These are phyloP conservation scores for Zaprionus davidi DNA, from an alignment of 1,140 invertebrate species.

Conservation along the genomic window DNA sequence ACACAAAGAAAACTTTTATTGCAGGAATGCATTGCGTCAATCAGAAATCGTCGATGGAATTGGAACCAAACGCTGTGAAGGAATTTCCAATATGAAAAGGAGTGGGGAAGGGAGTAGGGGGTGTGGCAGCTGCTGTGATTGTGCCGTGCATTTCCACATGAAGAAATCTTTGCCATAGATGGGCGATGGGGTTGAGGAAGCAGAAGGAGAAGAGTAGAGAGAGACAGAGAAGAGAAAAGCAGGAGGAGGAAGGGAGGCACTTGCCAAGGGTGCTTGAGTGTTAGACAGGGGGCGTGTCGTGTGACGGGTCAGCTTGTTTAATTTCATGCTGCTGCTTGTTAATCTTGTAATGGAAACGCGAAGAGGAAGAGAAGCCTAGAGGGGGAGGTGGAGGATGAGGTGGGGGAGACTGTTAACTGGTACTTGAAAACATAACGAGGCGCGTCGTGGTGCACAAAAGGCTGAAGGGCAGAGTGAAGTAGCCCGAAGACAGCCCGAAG, in stretches of 20 bases:
- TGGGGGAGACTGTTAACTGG: constrained; percentile 56
- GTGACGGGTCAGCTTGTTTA: constrained; percentile 69
- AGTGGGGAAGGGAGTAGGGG: constrained; percentile 11
- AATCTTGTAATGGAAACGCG: constrained; percentile 57
- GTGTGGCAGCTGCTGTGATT: constrained; percentile 20
- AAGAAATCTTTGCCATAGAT: constrained; percentile 20
- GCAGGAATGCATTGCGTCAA: constrained; percentile 41
- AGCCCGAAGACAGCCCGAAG: background rate
- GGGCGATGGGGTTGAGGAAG: background rate
- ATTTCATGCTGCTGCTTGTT: constrained; percentile 63
- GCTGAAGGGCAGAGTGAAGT: constrained; percentile 4
- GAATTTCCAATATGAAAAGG: background rate
- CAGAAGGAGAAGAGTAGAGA: background rate
- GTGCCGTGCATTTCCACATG: constrained; percentile 47
- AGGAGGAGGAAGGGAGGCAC: background rate
- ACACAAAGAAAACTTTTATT: constrained; percentile 27
- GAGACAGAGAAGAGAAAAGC: background rate
- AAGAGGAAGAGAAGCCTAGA: background rate
- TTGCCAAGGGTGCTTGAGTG: background rate
- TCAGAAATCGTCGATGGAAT: constrained; percentile 19
- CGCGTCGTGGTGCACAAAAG: background rate
- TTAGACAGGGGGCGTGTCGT: constrained; percentile 19
- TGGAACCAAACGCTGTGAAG: constrained; percentile 1
- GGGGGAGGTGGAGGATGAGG: background rate
- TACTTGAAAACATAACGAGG: constrained; percentile 61